A percentile compares a stretch with the other conserved stretches of the same genome.
Conservation (phyloP, 2,888 invertebrate species). For the Eugnorisma glareosa region DNA sequence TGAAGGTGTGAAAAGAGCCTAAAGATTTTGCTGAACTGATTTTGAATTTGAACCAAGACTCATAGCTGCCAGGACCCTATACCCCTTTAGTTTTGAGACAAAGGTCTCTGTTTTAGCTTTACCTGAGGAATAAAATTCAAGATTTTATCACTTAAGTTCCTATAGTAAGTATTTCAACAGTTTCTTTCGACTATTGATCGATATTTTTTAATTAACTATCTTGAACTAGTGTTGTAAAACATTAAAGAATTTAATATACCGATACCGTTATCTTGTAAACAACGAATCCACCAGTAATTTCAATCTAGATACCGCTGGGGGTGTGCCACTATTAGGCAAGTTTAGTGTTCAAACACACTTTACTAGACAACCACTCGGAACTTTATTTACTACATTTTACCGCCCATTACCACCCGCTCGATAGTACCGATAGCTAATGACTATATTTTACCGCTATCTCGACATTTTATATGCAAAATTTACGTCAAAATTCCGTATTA, state of each 20-base stretch:
- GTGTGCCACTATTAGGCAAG: constrained; percentile 22
- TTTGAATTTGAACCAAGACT: background rate
- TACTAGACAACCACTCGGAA: constrained; percentile 15
- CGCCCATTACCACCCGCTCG: constrained; percentile 20
- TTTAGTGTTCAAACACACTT: constrained; percentile 43
- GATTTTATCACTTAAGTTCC: background rate
- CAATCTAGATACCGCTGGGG: background rate
- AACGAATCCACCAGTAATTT: constrained; percentile 12
- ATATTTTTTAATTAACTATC: background rate
- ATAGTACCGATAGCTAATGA: constrained; percentile 48
- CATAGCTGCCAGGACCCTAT: background rate
- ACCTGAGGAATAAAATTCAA: background rate
- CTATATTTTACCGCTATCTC: constrained; percentile 58
- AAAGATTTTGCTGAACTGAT: background rate
- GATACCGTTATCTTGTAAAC: constrained; percentile 4
- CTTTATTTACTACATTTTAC: constrained; percentile 40
- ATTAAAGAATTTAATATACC: constrained; percentile 4
- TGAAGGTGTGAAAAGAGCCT: background rate
- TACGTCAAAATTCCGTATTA: constrained; percentile 53
- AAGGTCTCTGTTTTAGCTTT: no score
- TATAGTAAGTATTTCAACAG: background rate
- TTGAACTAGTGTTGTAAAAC: background rate
- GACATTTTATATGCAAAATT: constrained; percentile 55
- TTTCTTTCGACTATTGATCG: no score
- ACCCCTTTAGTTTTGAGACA: background rate